Evolutionary conservation across 1,140 invertebrate genomes (phyloP).

Genomic region (Bombus huntii): DNA sequence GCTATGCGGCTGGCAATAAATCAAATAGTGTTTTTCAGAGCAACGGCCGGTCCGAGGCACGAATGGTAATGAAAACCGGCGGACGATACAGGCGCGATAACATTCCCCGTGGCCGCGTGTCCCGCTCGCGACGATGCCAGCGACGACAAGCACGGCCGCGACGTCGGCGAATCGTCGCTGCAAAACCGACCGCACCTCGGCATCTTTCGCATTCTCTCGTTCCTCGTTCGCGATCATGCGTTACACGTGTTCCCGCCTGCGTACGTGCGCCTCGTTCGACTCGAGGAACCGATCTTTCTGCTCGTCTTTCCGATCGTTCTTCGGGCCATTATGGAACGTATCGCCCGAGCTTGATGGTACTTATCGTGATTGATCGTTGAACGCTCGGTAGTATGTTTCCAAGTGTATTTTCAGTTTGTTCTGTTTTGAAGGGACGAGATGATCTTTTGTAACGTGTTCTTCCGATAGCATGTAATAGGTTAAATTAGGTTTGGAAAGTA

Average conservation of each 20-base stretch:
- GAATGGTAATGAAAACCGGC: slow-evolving; percentile 78
- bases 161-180: slow-evolving; percentile 53
- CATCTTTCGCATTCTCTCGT: slow-evolving; percentile 59
- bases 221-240: slow-evolving; percentile 59
- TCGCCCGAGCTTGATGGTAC: background rate
- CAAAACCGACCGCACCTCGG: slow-evolving; percentile 59
- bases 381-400: too few species aligned
- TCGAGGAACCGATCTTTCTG: background rate
- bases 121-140: slow-evolving; percentile 70
- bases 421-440: too few species aligned
- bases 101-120: slow-evolving; percentile 75
- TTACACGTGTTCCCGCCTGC: slow-evolving; percentile 53
- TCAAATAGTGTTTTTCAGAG: slow-evolving; percentile 78
- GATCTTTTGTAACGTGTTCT: background rate
- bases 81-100: slow-evolving; percentile 79
- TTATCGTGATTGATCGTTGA: slow-evolving; percentile 8
- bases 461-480: background rate
- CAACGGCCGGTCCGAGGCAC: slow-evolving; percentile 61
- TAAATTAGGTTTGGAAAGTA: background rate
- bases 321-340: background rate
- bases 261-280: slow-evolving; percentile 9
- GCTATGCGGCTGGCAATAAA: slow-evolving; percentile 72
- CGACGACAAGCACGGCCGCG: slow-evolving; percentile 57
- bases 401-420: too few species aligned
- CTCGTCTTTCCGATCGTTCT: background rate